Base-by-base conservation (phyloP, 2,113 vertebrate genomes). In the Planiliza haematocheilus region DNA sequence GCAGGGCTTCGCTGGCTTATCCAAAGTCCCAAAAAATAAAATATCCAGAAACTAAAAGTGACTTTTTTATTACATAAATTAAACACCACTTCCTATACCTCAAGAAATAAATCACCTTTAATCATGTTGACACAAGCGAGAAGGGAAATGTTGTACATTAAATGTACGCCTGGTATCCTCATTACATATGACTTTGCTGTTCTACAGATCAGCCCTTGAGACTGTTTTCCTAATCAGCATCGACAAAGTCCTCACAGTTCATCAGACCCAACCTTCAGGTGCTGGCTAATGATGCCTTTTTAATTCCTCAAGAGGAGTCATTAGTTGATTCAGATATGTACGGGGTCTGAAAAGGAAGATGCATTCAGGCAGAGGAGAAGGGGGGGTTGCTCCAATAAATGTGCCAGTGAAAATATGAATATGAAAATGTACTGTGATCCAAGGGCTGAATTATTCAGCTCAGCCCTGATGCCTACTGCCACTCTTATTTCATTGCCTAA, bases 381-480 rank as follows among this genome's bases (percentile, higher is more conserved):
- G 51, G 63, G 74, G 77, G 64, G 62, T 67, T 66, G 61, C 70
- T 73, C 53, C 50, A 62, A 83, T 79, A 82, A 87, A 86, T 66
- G 74, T 86, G 77, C 79, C 82, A 70, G 76, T 41, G 46, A 81
- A 84, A 89, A 86, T 89, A 85, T 86, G 80, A 88, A 88, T 89
- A 90, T 88, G 86, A 91, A 90, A 81, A 88, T 70, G 64, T 57
- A 59, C 82, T 84, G 77, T 88, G 85, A 88, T 86, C 77, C 73
- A 72, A 55, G 41, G 75, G 71, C 79, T 91, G 73, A 93, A 91
- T 91, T 85, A 91, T 92, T 92, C 72, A 90, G 64, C 77, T 76
- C 52, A 30, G 77, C 81, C 86, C 87, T 84, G 83, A 90, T 88
- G 86, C 79, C 81, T 79, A 55, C 62, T 82, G 83, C 79, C 83